Evolutionary conservation across 2,888 invertebrate genomes (phyloP).

Genomic region (Acrobasis suavella): DNA sequence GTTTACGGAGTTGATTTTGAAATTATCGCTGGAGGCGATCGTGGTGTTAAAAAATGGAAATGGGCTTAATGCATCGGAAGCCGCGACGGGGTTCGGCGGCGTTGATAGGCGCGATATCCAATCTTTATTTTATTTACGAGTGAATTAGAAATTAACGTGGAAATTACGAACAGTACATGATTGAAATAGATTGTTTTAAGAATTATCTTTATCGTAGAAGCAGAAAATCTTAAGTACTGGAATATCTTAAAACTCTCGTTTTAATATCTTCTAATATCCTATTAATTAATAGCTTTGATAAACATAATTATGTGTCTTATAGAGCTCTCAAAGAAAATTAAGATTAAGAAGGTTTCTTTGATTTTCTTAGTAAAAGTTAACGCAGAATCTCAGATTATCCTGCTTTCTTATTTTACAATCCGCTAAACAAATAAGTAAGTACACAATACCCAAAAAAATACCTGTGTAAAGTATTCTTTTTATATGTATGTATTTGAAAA

Average conservation of each 20-base stretch:
- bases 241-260: not conserved
- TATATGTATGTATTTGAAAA: too few relatives aligned
- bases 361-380: too few relatives aligned
- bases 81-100: slow-evolving; percentile 6
- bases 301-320: not conserved
- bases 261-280: not conserved
- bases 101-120: slow-evolving; percentile 12
- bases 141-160: slow-evolving; percentile 1
- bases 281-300: not conserved
- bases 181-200: not conserved
- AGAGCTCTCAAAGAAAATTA: not conserved
- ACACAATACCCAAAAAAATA: too few relatives aligned
- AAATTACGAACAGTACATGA: not conserved
- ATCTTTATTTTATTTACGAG: slow-evolving; percentile 18
- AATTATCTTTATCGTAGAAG: not conserved
- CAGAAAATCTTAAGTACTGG: not conserved
- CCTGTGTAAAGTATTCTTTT: too few relatives aligned
- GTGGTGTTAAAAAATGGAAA: slow-evolving; percentile 26
- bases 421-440: too few relatives aligned
- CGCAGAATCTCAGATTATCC: too few relatives aligned
- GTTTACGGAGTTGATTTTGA: slow-evolving; percentile 28
- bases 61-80: slow-evolving; percentile 21
- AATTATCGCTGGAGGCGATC: slow-evolving; percentile 27
- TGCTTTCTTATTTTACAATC: too few relatives aligned
- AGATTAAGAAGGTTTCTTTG: not conserved